Conservation (phyloP, 2,888 invertebrate species). For the Abrostola tripartita region DNA sequence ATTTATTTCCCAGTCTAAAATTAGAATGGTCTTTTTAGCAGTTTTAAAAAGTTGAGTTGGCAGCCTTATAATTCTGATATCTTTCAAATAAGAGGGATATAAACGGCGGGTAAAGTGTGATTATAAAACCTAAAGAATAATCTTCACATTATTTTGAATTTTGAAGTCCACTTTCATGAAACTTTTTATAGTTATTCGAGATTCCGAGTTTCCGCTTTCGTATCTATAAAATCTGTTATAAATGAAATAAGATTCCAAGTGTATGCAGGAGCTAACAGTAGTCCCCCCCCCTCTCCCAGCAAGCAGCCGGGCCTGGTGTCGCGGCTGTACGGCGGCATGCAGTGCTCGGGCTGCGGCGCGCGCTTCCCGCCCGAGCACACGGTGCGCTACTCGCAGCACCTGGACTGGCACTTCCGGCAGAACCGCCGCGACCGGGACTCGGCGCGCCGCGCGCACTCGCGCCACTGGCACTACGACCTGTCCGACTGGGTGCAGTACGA, state of each 20-base stretch:
- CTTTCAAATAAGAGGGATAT: too few species aligned
- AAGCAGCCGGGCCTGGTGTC: slow-evolving; percentile 92
- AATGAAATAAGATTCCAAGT: too few species aligned
- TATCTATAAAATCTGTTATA: too few species aligned
- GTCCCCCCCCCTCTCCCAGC: slow-evolving; percentile 73
- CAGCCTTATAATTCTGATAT: too few species aligned
- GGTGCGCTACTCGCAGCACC: slow-evolving; percentile 96
- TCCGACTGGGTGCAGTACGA: slow-evolving; percentile 98
- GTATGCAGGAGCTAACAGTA: too few species aligned
- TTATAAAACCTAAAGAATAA: too few species aligned
- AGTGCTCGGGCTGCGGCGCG: slow-evolving; percentile 98
- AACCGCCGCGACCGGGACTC: slow-evolving; percentile 96
- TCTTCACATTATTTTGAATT: too few species aligned
- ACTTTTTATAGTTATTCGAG: too few species aligned
- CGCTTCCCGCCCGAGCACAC: slow-evolving; percentile 97
- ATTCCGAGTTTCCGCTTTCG: too few species aligned
- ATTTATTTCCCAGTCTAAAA: neutral
- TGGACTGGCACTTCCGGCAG: slow-evolving; percentile 99
- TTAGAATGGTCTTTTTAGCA: neutral
- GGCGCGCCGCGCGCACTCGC: slow-evolving; percentile 93
- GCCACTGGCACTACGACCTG: slow-evolving; percentile 97
- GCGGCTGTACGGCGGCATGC: slow-evolving; percentile 95
- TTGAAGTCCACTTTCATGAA: too few species aligned
- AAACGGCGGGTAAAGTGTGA: too few species aligned
- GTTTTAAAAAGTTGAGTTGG: too few species aligned